These are phyloP conservation scores for Melanotaenia maccullochi DNA, from an alignment of 2,797 vertebrate genomes.

Conservation along the genomic window DNA sequence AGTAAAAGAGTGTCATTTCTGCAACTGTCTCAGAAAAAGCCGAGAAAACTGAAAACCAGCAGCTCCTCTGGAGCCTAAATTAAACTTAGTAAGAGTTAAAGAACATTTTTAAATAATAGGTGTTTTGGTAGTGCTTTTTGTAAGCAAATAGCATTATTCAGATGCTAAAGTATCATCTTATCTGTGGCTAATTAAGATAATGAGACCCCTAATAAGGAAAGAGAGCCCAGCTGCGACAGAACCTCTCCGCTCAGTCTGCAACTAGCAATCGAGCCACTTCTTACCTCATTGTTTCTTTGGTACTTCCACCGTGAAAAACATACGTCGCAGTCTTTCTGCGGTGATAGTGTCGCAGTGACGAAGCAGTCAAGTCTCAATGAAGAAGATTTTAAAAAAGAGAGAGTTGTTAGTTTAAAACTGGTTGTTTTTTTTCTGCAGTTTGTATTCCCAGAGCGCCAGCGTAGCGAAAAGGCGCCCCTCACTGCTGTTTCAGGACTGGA, in stretches of 20 bases:
- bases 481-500: slow-evolving; percentile 60
- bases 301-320: slow-evolving; percentile 9
- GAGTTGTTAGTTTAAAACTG: slow-evolving; percentile 28
- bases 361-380: neutral
- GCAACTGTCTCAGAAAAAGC: neutral
- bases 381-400: neutral
- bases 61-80: slow-evolving; percentile 5
- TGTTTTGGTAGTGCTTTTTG: neutral
- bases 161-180: neutral
- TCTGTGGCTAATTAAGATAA: slow-evolving; percentile 33
- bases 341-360: neutral
- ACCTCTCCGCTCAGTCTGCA: slow-evolving; percentile 35
- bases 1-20: neutral
- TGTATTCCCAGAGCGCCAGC: slow-evolving; percentile 75
- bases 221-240: slow-evolving; percentile 54
- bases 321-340: slow-evolving; percentile 5
- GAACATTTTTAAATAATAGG: neutral
- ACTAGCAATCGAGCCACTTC: slow-evolving; percentile 37
- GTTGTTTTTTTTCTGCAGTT: slow-evolving; percentile 45
- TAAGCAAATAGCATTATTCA: rapidly evolving
- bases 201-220: slow-evolving; percentile 39
- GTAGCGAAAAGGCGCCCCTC: slow-evolving; percentile 56
- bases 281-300: slow-evolving; percentile 62
- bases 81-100: slow-evolving; percentile 14
- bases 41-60: slow-evolving; percentile 1